Evolutionary conservation across 35 echinoderm and acorn worm genomes (phyloP), one percentile per base, ranked within the genome.

Genomic region (Chiridota heheva): DNA sequence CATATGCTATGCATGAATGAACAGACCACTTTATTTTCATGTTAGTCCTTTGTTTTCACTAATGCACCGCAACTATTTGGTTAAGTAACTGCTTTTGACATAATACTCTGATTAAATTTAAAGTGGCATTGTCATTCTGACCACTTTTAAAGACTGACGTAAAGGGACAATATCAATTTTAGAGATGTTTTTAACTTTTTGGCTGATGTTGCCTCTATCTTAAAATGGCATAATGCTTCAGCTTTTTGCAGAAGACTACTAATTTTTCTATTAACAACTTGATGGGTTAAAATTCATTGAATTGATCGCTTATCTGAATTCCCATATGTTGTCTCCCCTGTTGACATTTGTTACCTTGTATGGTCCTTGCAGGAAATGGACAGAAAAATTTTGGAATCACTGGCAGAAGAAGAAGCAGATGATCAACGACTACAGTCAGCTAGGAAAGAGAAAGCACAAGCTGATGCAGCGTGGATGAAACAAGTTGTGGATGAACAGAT

Each of bases 401-500:
- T 97, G 40, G 88, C 89, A 34, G 89, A 81, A 1, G 85, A 97
- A 63, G 88, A 70, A 22, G 77, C 56, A 10, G 88, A 91, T 31
- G 93, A 97, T 13, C 46, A 82, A 39, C 39, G 59, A 24, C 34
- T 97, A 17, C 75, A 91, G 70, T 80, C 84, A 65, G 79, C 89
- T 0, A 83, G 93, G 44, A 75, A 72, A 38, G 88, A 97, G 72
- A 86, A 97, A 48, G 93, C 93, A 5, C 82, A 82, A 64, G 93
- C 93, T n/a, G 93, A 97, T 88, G 93, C 93, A 20, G 72, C 84
- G 5, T 97, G 93, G 93, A 97, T 97, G 93, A 91, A 91, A 27
- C 93, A 97, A 45, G 93, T 97, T 2, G 85, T 97, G 10, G 93
- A 97, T 28, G 93, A 97, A 36, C 93, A 97, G 72, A 60, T 97